Percentiles rank a stretch among this genome's conserved stretches.
These are phyloP conservation scores for Flexamia atlantica DNA, from an alignment of 2,888 invertebrate species.

Conservation along the genomic window DNA sequence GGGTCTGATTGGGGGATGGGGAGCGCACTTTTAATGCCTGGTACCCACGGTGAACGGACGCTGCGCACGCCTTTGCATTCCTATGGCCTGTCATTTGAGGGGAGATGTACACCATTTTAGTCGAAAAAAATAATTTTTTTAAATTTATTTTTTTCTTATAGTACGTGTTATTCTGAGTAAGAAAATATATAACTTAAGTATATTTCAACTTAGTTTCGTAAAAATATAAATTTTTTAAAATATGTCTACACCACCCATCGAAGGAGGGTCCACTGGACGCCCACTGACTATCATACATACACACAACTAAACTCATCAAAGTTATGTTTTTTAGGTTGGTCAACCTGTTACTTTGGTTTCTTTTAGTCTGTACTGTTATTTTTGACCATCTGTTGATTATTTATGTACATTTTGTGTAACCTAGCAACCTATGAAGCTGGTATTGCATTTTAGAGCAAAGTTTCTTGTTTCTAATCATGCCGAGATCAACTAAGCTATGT, in stretches of 20 bases:
- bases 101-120: conserved; percentile 33
- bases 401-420: neutral
- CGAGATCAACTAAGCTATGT: neutral
- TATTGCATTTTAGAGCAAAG: neutral
- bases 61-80: too few species aligned
- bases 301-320: neutral
- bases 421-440: neutral
- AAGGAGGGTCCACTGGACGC: neutral
- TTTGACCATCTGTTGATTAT: neutral
- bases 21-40: too few species aligned
- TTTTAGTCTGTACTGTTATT: neutral
- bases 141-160: conserved; percentile 8
- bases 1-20: too few species aligned
- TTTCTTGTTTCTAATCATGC: neutral
- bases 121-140: neutral
- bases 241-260: conserved; percentile 28
- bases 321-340: neutral
- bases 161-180: conserved; percentile 11
- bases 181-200: conserved; percentile 17
- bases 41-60: too few species aligned
- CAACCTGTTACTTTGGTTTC: neutral
- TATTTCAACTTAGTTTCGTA: neutral
- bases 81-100: too few species aligned
- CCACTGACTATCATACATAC: conserved; percentile 6
- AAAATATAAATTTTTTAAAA: too few species aligned